Percentiles rank a stretch among this genome's conserved stretches.
Conservation (phyloP, 2,797 vertebrate genomes). For the Synanceia verrucosa region DNA sequence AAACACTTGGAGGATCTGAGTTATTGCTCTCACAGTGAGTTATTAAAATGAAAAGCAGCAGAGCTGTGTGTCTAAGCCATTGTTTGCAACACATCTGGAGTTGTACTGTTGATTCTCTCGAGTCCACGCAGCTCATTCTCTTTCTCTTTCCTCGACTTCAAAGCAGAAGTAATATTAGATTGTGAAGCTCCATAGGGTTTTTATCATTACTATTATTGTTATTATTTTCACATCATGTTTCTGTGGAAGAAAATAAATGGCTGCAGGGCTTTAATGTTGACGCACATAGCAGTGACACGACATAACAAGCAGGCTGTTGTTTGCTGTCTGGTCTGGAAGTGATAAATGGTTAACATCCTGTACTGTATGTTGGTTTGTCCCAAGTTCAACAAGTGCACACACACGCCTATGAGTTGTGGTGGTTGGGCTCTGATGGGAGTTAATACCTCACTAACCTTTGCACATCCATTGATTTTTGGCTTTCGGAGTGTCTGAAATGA, state of each 20-base stretch:
- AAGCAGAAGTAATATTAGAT: constrained; percentile 10
- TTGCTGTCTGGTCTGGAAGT: constrained; percentile 62
- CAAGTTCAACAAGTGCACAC: constrained; percentile 13
- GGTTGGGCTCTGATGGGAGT: constrained; percentile 13
- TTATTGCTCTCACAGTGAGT: not conserved
- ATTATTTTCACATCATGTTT: not conserved
- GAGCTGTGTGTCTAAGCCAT: no score
- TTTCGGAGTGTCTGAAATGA: not conserved
- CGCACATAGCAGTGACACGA: constrained; percentile 3
- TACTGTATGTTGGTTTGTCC: not conserved
- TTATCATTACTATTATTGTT: constrained; percentile 6
- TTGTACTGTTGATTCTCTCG: not conserved
- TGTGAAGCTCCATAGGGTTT: not conserved
- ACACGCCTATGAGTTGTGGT: not conserved
- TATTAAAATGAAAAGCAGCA: not conserved
- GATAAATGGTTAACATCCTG: constrained; percentile 37
- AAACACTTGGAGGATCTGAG: not conserved
- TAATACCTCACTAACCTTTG: constrained; percentile 58
- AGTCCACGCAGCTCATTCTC: not conserved
- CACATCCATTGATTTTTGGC: constrained; percentile 14
- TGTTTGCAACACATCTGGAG: constrained; percentile 1
- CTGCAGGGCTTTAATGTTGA: constrained; percentile 17
- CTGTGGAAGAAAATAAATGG: not conserved
- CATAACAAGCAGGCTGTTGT: constrained; percentile 29
- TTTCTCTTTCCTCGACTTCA: not conserved